Evolutionary conservation across 2,888 invertebrate species (phyloP).

Genomic region (Teinopalpus imperialis): DNA sequence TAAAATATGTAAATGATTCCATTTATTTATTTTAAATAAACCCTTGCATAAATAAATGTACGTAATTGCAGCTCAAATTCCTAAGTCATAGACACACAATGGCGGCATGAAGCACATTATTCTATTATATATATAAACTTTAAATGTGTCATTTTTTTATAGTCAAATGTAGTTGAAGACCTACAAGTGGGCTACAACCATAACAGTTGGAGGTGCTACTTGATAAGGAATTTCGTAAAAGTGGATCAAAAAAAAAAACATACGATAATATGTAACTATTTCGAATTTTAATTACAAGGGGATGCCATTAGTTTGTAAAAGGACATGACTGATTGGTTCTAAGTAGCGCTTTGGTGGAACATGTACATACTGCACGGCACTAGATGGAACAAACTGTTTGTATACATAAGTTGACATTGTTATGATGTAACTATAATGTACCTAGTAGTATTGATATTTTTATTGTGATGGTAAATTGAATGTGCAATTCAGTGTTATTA

Average conservation of each 20-base stretch:
- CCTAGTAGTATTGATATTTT: constrained; percentile 60
- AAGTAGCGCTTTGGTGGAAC: constrained; percentile 28
- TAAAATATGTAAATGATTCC: too few species aligned
- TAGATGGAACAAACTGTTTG: constrained; percentile 29
- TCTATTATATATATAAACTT: too few species aligned
- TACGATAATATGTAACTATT: constrained; percentile 19
- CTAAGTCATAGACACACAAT: too few species aligned
- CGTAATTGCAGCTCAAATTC: too few species aligned
- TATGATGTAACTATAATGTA: constrained; percentile 56
- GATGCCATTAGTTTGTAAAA: constrained; percentile 32
- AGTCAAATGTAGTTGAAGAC: too few species aligned
- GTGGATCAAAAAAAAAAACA: constrained; percentile 15
- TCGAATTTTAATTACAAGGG: constrained; percentile 20
- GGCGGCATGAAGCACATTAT: too few species aligned
- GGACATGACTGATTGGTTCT: constrained; percentile 47
- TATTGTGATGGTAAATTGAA: constrained; percentile 67
- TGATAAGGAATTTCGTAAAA: constrained; percentile 17
- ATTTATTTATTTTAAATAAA: too few species aligned
- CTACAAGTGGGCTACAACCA: constrained; percentile 16
- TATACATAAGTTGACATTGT: constrained; percentile 52
- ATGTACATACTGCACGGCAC: constrained; percentile 27
- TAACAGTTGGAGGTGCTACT: constrained; percentile 18
- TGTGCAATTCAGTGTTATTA: constrained; percentile 70
- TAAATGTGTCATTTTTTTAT: too few species aligned
- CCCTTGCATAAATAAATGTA: too few species aligned